These are phyloP conservation scores for Todiramphus saurophagus DNA, from an alignment of 2,113 vertebrate genomes.

Conservation along the genomic window DNA sequence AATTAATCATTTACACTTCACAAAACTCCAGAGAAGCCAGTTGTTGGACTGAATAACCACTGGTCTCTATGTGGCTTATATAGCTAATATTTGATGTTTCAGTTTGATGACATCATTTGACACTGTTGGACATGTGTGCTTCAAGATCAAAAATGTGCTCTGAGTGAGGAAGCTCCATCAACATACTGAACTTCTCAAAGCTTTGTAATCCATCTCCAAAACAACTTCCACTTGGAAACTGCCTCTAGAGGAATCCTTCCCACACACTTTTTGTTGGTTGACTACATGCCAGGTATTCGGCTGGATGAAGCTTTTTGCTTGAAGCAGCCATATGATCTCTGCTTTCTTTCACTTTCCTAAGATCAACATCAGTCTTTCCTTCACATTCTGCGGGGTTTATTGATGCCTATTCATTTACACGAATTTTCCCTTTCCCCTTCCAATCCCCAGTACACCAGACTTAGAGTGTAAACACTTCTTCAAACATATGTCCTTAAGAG, in stretches of 20 bases:
- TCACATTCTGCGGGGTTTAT: neutral
- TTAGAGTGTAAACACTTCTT: neutral
- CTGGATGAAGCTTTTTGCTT: neutral
- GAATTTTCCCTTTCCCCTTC: neutral
- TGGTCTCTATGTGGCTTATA: neutral
- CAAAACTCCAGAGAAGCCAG: neutral
- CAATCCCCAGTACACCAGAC: neutral
- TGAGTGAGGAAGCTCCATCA: neutral
- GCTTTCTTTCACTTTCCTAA: neutral
- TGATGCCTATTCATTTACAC: neutral
- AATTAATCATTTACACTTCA: neutral
- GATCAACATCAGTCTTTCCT: neutral
- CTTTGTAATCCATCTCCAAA: neutral
- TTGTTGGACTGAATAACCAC: neutral
- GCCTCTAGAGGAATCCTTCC: neutral
- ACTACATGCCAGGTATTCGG: fast-evolving
- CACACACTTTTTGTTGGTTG: neutral
- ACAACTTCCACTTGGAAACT: neutral
- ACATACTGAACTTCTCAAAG: neutral
- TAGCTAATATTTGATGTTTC: neutral
- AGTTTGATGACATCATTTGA: neutral
- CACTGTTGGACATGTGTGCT: neutral
- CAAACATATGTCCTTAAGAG: neutral
- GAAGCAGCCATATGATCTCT: neutral
- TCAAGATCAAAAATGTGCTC: neutral